These are phyloP conservation scores for Villa cingulata DNA, from an alignment of 2,888 invertebrate genomes.

Conservation along the genomic window DNA sequence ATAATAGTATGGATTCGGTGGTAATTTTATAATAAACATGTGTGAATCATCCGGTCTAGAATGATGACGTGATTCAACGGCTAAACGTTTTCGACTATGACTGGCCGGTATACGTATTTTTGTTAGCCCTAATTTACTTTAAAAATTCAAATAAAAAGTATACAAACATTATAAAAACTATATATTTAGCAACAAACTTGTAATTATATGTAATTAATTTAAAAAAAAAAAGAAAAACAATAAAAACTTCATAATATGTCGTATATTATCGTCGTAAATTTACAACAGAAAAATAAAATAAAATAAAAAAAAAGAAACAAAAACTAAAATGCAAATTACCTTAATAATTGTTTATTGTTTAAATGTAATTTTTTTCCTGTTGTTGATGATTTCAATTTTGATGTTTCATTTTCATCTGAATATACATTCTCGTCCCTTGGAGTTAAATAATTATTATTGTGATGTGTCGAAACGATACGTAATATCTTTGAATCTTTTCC, in stretches of 20 bases:
- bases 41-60: conserved; percentile 62
- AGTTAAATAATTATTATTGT: not conserved
- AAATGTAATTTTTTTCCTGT: not conserved
- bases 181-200: not conserved
- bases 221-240: no score
- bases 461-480: not conserved
- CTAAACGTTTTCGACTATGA: conserved; percentile 66
- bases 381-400: not conserved
- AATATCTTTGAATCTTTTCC: not conserved
- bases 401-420: not conserved
- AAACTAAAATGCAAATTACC: no score
- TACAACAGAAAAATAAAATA: no score
- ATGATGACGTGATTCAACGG: conserved; percentile 59
- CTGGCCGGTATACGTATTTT: conserved; percentile 61
- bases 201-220: no score
- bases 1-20: conserved; percentile 74
- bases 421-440: not conserved
- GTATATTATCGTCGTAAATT: no score
- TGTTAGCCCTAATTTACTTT: conserved; percentile 57
- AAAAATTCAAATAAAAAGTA: conserved; percentile 7
- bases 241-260: no score
- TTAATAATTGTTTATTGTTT: not conserved
- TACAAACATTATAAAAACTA: conserved; percentile 37
- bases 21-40: conserved; percentile 75
- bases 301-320: no score